phyloP scores from a whole-genome alignment of 2,113 vertebrate genomes.

The Onychostoma macrolepis region DNA sequence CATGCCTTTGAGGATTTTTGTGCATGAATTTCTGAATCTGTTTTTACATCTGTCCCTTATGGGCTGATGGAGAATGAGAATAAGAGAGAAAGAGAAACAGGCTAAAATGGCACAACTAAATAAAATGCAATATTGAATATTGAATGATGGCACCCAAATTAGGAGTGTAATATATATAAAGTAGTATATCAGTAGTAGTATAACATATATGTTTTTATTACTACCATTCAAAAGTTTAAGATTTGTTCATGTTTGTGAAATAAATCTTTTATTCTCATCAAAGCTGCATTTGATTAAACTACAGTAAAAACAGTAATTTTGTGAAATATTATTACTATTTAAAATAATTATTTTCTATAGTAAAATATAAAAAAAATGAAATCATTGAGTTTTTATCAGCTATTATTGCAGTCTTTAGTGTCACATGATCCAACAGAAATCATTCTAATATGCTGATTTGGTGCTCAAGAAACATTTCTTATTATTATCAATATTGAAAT shows the following conservation, averaged over 20 bases:
- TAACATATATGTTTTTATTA: not conserved
- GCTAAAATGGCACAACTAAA: not conserved
- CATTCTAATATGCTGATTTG: not conserved
- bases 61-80: not conserved
- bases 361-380: too few relatives aligned
- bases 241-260: not conserved
- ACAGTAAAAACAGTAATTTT: not conserved
- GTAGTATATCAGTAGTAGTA: not conserved
- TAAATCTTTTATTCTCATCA: not conserved
- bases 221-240: not conserved
- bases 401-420: not conserved
- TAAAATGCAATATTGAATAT: not conserved
- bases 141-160: not conserved
- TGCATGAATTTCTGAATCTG: not conserved
- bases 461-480: not conserved
- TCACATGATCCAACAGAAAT: not conserved
- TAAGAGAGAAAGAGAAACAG: not conserved
- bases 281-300: not conserved
- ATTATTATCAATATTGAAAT: not conserved
- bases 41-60: slow-evolving; percentile 19
- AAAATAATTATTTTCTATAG: not conserved
- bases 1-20: not conserved
- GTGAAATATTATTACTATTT: not conserved
- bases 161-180: not conserved
- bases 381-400: too few relatives aligned